Evolutionary conservation across 2,888 invertebrate species (phyloP), one percentile per base, ranked within the genome.

Genomic region (Clitarchus hookeri): DNA sequence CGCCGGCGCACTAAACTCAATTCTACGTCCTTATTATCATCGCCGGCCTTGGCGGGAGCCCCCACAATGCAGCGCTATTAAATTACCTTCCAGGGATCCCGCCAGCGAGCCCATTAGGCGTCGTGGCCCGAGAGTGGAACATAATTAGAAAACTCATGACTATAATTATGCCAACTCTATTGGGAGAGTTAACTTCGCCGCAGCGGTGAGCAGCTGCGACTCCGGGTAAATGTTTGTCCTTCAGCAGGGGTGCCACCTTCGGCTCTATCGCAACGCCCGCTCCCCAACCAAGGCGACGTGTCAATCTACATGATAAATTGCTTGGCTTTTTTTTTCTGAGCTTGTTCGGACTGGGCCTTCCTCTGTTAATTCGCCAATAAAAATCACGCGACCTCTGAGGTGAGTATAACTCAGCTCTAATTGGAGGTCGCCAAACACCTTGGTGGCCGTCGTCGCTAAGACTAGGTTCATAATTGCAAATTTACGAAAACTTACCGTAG

Each of bases 21-120:
- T 65, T n/a, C 65, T 23, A n/a, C 65, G 16, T 65, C 65, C 23
- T 65, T 65, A 65, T 65, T 65, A 65, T 19, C 65, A 23, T n/a
- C 65, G 19, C 8, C 65, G 65, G 65, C 65, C 65, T 65, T 65
- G 65, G 65, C 65, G 65, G 48, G 48, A 16, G 11, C 48, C 48
- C 65, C 23, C 65, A 65, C 65, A 65, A 65, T 65, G 65, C 65
- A 65, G 65, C 65, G 65, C 65, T 23, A 65, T 65, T 65, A 65
- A 65, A 65, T 65, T 65, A 65, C 65, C 65, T 65, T 23, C 23
- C 65, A 65, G 65, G 65, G 23, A 16, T 65, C 65, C 65, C 65
- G n/a, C 16, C n/a, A 65, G 65, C n/a, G 65, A 16, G 48, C 48
- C 48, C 65, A 65, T 65, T 65, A 65, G 65, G 65, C n/a, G 65